phyloP scores from a whole-genome alignment of 2,888 invertebrate genomes.

The Stramonita haemastoma region DNA sequence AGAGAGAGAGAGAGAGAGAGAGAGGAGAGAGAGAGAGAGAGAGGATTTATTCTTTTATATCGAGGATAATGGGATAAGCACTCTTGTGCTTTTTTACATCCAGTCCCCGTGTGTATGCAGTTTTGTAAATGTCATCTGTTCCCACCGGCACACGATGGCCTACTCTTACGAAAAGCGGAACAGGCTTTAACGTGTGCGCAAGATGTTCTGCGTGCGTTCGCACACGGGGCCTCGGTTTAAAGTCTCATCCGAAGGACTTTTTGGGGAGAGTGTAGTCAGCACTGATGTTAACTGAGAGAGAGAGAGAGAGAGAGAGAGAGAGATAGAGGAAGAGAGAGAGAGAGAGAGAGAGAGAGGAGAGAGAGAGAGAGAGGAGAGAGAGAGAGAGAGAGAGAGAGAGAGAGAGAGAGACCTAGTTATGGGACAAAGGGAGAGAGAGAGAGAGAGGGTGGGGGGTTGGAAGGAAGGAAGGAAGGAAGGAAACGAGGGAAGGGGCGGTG shows the following conservation, averaged over 20 bases:
- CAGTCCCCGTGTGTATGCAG: too few species aligned
- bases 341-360: neutral
- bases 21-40: neutral
- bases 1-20: neutral
- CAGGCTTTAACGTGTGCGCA: too few species aligned
- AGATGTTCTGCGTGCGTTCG: too few species aligned
- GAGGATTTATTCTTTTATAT: too few species aligned
- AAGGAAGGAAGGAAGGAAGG: neutral
- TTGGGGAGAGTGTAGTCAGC: too few species aligned
- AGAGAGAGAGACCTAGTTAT: neutral
- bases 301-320: constrained; percentile 4
- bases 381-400: neutral
- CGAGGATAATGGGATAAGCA: too few species aligned
- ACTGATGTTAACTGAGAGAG: neutral
- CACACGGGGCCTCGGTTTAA: too few species aligned
- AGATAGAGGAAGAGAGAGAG: neutral
- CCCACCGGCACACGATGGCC: too few species aligned
- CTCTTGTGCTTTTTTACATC: too few species aligned
- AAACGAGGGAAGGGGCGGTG: neutral
- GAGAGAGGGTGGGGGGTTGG: neutral
- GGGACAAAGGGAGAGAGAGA: neutral
- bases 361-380: neutral
- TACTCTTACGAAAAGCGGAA: too few species aligned
- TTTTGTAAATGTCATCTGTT: too few species aligned
- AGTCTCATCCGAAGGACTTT: too few species aligned